Evolutionary conservation across 1,140 invertebrate genomes (phyloP).

Genomic region (Marisa cornuarietis): DNA sequence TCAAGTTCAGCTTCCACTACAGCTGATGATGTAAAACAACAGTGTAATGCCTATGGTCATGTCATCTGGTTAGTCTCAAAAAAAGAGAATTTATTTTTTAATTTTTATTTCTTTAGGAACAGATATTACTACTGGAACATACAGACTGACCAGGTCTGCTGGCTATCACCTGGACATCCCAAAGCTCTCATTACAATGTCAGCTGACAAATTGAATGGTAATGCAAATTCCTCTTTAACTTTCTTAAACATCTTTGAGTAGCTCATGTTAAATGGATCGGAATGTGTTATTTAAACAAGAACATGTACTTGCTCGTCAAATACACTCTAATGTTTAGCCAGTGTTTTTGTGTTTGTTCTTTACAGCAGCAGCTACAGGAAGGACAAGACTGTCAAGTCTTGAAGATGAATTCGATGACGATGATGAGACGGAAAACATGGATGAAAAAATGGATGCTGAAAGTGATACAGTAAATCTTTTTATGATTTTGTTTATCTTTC

Average conservation of each 20-base stretch:
- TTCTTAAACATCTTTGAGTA: too few relatives aligned
- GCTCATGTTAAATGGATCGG: too few relatives aligned
- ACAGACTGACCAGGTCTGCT: slow-evolving; percentile 90
- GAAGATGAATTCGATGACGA: slow-evolving; percentile 16
- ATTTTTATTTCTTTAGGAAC: slow-evolving; percentile 68
- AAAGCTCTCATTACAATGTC: slow-evolving; percentile 81
- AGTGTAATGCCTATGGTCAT: too few relatives aligned
- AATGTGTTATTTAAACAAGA: too few relatives aligned
- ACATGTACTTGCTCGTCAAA: too few relatives aligned
- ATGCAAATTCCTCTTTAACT: neutral
- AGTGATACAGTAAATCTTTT: slow-evolving; percentile 37
- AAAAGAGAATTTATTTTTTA: too few relatives aligned
- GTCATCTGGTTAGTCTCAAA: too few relatives aligned
- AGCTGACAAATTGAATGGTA: slow-evolving; percentile 79
- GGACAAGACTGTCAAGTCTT: slow-evolving; percentile 9
- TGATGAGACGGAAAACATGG: slow-evolving; percentile 30
- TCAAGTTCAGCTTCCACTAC: too few relatives aligned
- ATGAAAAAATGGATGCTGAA: slow-evolving; percentile 47
- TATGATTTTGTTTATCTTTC: neutral
- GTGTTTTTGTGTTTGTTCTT: too few relatives aligned
- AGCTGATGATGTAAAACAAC: too few relatives aligned
- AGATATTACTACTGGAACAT: slow-evolving; percentile 96
- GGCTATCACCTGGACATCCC: slow-evolving; percentile 94
- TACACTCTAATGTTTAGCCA: too few relatives aligned
- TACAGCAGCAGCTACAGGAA: too few relatives aligned